Conservation (phyloP, 2,113 vertebrate genomes). For the Corvus cornix region DNA sequence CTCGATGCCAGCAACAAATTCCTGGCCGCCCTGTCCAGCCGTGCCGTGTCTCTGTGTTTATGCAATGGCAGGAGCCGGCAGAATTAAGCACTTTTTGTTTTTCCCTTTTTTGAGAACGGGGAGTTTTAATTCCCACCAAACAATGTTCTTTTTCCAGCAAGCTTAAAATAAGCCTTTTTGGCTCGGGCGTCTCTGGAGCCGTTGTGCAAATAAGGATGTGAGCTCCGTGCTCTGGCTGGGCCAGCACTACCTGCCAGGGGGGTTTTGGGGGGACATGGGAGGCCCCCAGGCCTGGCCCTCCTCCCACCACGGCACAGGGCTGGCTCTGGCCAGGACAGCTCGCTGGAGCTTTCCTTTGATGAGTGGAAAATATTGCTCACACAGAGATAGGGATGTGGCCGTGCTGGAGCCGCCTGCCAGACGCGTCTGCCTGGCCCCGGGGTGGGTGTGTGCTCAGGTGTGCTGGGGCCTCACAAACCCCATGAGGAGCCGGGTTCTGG, state of each 20-base stretch:
- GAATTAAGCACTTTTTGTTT: conserved; percentile 54
- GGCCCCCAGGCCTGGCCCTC: neutral
- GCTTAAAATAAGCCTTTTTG: conserved; percentile 83
- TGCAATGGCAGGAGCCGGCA: neutral
- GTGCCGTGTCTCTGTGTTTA: conserved; percentile 3
- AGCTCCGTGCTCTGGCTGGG: neutral
- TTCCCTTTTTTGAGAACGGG: conserved; percentile 78
- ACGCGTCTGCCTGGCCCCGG: accelerated
- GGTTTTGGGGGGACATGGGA: neutral
- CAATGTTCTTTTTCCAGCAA: conserved; percentile 74
- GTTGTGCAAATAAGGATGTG: conserved; percentile 85
- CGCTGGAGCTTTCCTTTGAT: neutral
- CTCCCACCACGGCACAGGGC: accelerated
- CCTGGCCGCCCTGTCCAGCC: neutral
- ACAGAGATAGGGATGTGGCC: neutral
- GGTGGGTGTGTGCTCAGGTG: neutral
- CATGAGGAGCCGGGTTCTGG: accelerated
- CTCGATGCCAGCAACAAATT: neutral
- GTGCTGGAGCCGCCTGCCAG: neutral
- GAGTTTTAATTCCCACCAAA: conserved; percentile 76
- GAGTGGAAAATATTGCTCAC: conserved; percentile 19
- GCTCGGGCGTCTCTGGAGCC: conserved; percentile 40
- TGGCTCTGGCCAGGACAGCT: neutral
- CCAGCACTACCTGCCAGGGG: conserved; percentile 33
- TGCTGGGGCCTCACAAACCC: neutral